Percentiles rank a stretch among this genome's conserved stretches.
Evolutionary conservation across 2,113 vertebrate species (phyloP).

Genomic region (Tyto alba): DNA sequence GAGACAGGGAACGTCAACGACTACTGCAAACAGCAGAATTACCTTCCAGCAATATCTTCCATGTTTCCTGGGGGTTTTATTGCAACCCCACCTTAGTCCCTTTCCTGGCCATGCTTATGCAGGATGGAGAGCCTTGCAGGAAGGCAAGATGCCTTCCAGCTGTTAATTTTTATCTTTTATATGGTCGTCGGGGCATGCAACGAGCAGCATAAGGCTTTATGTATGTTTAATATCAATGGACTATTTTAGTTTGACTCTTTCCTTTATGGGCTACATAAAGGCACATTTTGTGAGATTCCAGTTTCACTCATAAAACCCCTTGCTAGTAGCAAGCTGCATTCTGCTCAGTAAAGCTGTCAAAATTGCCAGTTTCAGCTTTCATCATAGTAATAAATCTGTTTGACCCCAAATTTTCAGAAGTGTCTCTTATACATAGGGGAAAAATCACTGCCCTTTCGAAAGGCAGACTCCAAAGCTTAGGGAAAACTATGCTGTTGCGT

Average conservation of each 20-base stretch:
- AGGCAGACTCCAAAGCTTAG: not conserved
- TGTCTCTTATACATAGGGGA: not conserved
- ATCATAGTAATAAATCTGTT: not conserved
- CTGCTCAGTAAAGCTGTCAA: not conserved
- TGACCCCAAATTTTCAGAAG: not conserved
- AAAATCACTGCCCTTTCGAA: not conserved
- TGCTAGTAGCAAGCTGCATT: not conserved
- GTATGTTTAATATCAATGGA: not conserved
- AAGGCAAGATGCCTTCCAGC: not conserved
- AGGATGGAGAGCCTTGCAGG: not conserved
- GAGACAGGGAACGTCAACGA: not conserved
- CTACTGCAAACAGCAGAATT: not conserved
- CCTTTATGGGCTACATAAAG: not conserved
- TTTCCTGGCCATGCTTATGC: not conserved
- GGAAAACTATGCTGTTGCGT: not conserved
- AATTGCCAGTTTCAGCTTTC: not conserved
- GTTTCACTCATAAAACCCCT: not conserved
- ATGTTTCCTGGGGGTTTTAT: not conserved
- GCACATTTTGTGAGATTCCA: not conserved
- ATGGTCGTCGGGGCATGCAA: not conserved
- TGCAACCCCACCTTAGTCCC: not conserved
- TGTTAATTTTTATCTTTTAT: not conserved
- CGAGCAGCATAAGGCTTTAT: not conserved
- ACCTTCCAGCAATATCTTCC: not conserved
- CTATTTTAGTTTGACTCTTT: not conserved